A percentile compares a stretch with the other conserved stretches of the same genome.
Conservation (phyloP, 2,888 invertebrate species). For the Campaea margaritaria region DNA sequence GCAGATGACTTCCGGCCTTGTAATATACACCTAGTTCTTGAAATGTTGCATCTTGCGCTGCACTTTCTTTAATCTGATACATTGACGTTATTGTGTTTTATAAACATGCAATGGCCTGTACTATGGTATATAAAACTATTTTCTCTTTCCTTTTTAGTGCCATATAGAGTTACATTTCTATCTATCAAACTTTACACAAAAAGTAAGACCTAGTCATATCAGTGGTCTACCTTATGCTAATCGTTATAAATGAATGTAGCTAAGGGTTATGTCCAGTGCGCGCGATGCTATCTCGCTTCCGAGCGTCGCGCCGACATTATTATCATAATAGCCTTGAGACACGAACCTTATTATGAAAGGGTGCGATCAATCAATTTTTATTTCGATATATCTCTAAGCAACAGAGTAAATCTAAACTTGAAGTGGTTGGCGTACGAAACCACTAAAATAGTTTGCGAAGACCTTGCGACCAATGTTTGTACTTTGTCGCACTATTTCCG, state of each 20-base stretch:
- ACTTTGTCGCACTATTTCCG: no score
- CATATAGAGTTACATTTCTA: no score
- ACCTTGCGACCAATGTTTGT: no score
- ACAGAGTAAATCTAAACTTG: neutral
- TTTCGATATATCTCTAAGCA: conserved; percentile 61
- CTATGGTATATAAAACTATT: no score
- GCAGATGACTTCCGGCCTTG: no score
- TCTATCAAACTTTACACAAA: conserved; percentile 1
- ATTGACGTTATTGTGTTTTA: no score
- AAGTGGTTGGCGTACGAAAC: neutral
- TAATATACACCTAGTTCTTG: no score
- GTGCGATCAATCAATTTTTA: conserved; percentile 73
- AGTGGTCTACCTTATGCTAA: conserved; percentile 66
- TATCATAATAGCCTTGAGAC: conserved; percentile 79
- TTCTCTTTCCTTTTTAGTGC: no score
- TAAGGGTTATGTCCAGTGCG: conserved; percentile 81
- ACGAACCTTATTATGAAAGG: conserved; percentile 74
- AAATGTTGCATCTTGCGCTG: no score
- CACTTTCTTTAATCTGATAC: no score
- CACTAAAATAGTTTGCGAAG: no score
- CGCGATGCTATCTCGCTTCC: conserved; percentile 80
- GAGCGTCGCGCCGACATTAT: conserved; percentile 77
- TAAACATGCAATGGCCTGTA: no score
- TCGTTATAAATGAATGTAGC: conserved; percentile 76
- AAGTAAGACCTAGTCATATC: conserved; percentile 55